A percentile compares a stretch with the other conserved stretches of the same genome.
phyloP scores from a whole-genome alignment of 2,888 invertebrate species.

The Athalia rosae region DNA sequence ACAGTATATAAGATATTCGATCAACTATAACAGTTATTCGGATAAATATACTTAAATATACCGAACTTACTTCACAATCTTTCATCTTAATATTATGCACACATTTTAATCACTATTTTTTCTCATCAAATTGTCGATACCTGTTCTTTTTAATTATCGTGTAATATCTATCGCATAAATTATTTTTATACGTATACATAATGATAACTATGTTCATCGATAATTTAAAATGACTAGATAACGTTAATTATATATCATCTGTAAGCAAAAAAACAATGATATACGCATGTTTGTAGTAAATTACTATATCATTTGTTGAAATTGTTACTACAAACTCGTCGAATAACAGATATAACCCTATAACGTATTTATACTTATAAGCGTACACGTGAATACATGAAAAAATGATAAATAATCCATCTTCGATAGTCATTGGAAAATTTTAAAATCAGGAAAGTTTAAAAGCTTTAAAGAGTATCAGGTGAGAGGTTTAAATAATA shows the following conservation, averaged over 20 bases:
- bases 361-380: neutral
- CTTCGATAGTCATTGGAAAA: too few species aligned
- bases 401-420: too few species aligned
- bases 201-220: conserved; percentile 44
- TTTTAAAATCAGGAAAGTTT: too few species aligned
- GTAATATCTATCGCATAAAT: conserved; percentile 42
- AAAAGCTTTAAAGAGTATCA: neutral
- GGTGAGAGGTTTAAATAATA: too few species aligned
- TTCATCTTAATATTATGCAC: conserved; percentile 47
- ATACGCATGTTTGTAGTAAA: conserved; percentile 56
- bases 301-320: conserved; percentile 22
- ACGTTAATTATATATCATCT: conserved; percentile 62
- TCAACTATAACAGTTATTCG: conserved; percentile 3
- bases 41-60: conserved; percentile 40
- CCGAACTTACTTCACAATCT: conserved; percentile 30
- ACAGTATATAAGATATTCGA: conserved; percentile 12
- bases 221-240: conserved; percentile 60
- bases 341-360: conserved; percentile 1
- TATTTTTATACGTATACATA: conserved; percentile 39
- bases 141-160: conserved; percentile 43
- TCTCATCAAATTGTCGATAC: conserved; percentile 47
- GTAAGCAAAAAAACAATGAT: conserved; percentile 61
- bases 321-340: conserved; percentile 13
- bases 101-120: conserved; percentile 42
- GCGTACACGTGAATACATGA: neutral